Conservation (phyloP, 2,888 invertebrate species). For the Patella caerulea region DNA sequence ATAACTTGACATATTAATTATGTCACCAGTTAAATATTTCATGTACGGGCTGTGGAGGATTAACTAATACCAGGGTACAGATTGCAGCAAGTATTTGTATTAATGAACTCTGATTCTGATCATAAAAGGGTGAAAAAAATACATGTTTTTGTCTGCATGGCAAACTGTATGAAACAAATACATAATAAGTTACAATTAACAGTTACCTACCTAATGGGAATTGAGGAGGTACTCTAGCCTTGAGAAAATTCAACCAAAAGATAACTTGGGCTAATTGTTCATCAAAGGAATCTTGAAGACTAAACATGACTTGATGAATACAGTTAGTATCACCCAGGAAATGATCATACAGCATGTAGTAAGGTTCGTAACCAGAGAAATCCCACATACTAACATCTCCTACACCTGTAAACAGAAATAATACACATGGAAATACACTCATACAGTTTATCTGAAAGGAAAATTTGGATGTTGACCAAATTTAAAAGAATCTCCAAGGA, state of each 20-base stretch:
- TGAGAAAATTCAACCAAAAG: conserved; percentile 84
- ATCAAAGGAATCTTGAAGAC: conserved; percentile 79
- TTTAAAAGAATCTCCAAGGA: background rate
- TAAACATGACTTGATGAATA: conserved; percentile 79
- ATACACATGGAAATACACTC: background rate
- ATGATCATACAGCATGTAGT: conserved; percentile 79
- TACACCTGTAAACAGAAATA: conserved; percentile 72
- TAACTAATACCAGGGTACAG: too few species aligned
- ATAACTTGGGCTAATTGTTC: conserved; percentile 77
- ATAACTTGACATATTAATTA: too few species aligned
- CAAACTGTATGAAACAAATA: too few species aligned
- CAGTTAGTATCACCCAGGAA: conserved; percentile 79
- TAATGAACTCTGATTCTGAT: too few species aligned
- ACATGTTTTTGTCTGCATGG: too few species aligned
- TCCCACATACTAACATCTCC: conserved; percentile 82
- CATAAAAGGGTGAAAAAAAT: too few species aligned
- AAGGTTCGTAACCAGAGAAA: conserved; percentile 83
- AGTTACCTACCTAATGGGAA: conserved; percentile 69
- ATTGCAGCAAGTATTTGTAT: too few species aligned
- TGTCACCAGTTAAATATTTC: too few species aligned
- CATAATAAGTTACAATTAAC: too few species aligned
- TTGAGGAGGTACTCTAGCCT: conserved; percentile 77
- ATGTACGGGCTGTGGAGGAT: too few species aligned
- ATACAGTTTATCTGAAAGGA: too few species aligned
- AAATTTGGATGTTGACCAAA: too few species aligned